Evolutionary conservation across 2,797 vertebrate species (phyloP), one percentile per base, ranked within the genome.

Genomic region (Cichlasoma orientale): DNA sequence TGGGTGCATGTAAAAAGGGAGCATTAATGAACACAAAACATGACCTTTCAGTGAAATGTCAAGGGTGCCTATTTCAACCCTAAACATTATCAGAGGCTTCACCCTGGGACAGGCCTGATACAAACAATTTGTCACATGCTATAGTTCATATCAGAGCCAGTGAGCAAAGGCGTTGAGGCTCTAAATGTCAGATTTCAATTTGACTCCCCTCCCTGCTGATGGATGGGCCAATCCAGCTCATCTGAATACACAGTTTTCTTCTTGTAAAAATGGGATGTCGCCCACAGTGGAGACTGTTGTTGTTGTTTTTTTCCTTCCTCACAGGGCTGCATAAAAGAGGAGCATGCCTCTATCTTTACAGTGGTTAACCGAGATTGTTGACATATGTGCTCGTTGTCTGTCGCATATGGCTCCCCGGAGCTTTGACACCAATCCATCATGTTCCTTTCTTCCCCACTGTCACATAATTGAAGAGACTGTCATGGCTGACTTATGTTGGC

Each of bases 171-270:
- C 76, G 74, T 80, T 59, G 74, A 82, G 80, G 82, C 88, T 93
- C 91, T 92, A 94, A 94, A 95, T 95, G 93, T 95, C 95, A 96
- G 86, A 91, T 93, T 93, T 93, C 89, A 90, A 90, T 94, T 93
- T 92, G 87, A 90, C 89, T 80, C 81, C 77, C 58, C 44, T 53
- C 73, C 63, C 70, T 16, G 70, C 86, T 95, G 93, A 95, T 94
- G 85, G 92, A 95, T 95, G 85, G 87, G 76, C 87, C 89, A 89
- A 83, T 93, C 88, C 75, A 38, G 80, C 74, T 85, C 72, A 75
- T 85, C 83, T 92, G 80, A 90, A 89, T 92, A 90, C 89, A 89
- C 73, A 56, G 79, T 90, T 92, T 91, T 84, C 69, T 78, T 74
- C 70, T 57, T 73, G 79, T 79, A 77, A 89, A 89, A 93, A 86